Evolutionary conservation across 1,140 invertebrate species (phyloP), one percentile per base, ranked within the genome.

Genomic region (Leucophenga varia): DNA sequence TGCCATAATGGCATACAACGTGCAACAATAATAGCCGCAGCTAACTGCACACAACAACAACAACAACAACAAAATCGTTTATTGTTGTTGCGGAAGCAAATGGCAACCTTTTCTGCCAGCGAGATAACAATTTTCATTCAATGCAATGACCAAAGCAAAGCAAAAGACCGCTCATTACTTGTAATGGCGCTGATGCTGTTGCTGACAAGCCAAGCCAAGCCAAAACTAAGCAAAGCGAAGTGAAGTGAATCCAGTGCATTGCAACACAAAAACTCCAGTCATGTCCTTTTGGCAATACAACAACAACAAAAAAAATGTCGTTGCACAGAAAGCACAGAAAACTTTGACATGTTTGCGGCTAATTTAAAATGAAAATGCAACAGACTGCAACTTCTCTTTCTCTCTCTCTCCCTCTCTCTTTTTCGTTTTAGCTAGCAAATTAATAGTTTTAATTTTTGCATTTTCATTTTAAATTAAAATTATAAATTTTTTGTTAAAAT

Each of bases 11-110:
- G 63, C 55, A n/a, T 61, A 54, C 51, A 25, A n/a, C n/a, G n/a
- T n/a, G 22, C 35, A 51, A 43, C 58, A 64, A 51, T 52, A 63
- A 56, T 49, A 61, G 60, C 57, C 56, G 56, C 55, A 54, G 55
- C 30, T 49, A 49, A 43, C 53, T 49, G 46, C 53, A 55, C 32
- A 55, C 46, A 35, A 21, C 43, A 38, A 37, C 36, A 30, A 25
- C 41, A 40, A 39, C 30, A 52, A 25, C 22, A 49, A 36, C 18
- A 46, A 13, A 31, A 31, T 38, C 34, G 43, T 35, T 34, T 42
- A 32, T 14, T 21, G 37, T 9, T 28, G 22, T 16, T 31, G 40
- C 25, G 28, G 31, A 20, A 18, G 39, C 19, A 40, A 56, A 48
- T 56, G 61, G 43, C 60, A 59, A 63, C 58, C 55, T 52, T 59